Evolutionary conservation across 2,888 invertebrate species (phyloP).

Genomic region (Antheraea assamensis): DNA sequence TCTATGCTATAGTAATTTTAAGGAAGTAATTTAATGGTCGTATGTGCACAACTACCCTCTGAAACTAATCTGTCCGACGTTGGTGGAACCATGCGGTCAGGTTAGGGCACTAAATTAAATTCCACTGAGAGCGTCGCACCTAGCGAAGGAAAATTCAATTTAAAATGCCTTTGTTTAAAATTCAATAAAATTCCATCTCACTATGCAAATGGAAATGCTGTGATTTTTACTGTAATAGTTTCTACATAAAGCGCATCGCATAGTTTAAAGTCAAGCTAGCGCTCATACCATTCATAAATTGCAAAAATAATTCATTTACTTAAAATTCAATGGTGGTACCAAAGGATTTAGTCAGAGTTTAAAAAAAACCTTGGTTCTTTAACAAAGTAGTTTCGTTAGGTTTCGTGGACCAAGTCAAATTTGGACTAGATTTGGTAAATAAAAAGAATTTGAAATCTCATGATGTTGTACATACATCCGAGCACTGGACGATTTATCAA

Average conservation of each 20-base stretch:
- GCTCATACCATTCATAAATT: background rate
- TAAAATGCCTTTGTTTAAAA: constrained; percentile 39
- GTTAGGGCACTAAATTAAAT: constrained; percentile 44
- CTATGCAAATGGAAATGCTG: constrained; percentile 7
- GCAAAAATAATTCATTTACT: background rate
- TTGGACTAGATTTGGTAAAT: too few species aligned
- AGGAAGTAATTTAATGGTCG: constrained; percentile 23
- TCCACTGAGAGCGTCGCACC: constrained; percentile 36
- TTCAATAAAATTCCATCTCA: constrained; percentile 24
- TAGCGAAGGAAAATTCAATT: constrained; percentile 34
- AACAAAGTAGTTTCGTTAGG: too few species aligned
- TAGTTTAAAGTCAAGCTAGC: background rate
- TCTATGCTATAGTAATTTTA: background rate
- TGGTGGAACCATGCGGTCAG: constrained; percentile 40
- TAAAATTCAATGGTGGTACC: too few species aligned
- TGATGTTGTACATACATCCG: too few species aligned
- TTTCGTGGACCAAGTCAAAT: too few species aligned
- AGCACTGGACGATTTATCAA: too few species aligned
- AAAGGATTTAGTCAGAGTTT: too few species aligned
- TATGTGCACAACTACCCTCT: constrained; percentile 9
- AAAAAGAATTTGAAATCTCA: too few species aligned
- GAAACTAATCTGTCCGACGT: constrained; percentile 22
- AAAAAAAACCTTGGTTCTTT: too few species aligned
- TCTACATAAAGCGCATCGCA: background rate
- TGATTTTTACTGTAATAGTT: constrained; percentile 3